These are phyloP conservation scores for Cyclopterus lumpus DNA, from an alignment of 2,797 vertebrate genomes.

Conservation along the genomic window DNA sequence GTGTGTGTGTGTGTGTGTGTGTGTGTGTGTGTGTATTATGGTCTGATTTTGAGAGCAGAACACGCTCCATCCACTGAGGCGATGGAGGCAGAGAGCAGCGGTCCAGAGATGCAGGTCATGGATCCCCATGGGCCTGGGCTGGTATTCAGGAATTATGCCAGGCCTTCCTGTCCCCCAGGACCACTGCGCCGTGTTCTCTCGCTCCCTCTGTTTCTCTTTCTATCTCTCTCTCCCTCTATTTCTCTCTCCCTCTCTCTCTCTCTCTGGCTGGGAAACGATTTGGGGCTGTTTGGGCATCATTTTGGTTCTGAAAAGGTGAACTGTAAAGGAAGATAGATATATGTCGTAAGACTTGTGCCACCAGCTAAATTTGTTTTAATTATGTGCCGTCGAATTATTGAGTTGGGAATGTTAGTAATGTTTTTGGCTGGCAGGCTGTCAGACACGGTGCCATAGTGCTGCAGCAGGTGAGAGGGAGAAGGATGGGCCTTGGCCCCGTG, in stretches of 20 bases:
- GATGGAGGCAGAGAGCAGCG: conserved; percentile 56
- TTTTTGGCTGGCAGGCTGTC: conserved; percentile 1
- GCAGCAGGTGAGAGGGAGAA: conserved; percentile 31
- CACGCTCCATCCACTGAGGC: conserved; percentile 41
- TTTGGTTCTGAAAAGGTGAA: conserved; percentile 58
- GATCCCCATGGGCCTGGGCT: conserved; percentile 72
- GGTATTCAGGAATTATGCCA: conserved; percentile 76
- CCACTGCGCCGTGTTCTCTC: conserved; percentile 34
- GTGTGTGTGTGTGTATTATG: conserved; percentile 45
- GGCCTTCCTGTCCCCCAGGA: conserved; percentile 68
- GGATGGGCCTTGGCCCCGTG: conserved; percentile 15
- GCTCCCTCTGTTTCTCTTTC: conserved; percentile 16
- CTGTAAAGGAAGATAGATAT: conserved; percentile 36
- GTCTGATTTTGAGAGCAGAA: conserved; percentile 53
- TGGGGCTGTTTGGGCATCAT: conserved; percentile 1
- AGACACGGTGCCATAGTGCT: conserved; percentile 18
- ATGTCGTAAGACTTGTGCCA: conserved; percentile 28
- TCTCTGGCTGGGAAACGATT: conserved; percentile 36
- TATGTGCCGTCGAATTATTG: conserved; percentile 21
- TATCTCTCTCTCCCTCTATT: conserved; percentile 18
- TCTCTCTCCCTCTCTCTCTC: conserved; percentile 7
- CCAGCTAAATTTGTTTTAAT: conserved; percentile 44
- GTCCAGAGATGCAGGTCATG: conserved; percentile 77
- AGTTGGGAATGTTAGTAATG: conserved; percentile 30
- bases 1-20: conserved; percentile 35